These are phyloP conservation scores for Oceanites oceanicus DNA, from an alignment of 2,113 vertebrate species.

Conservation along the genomic window DNA sequence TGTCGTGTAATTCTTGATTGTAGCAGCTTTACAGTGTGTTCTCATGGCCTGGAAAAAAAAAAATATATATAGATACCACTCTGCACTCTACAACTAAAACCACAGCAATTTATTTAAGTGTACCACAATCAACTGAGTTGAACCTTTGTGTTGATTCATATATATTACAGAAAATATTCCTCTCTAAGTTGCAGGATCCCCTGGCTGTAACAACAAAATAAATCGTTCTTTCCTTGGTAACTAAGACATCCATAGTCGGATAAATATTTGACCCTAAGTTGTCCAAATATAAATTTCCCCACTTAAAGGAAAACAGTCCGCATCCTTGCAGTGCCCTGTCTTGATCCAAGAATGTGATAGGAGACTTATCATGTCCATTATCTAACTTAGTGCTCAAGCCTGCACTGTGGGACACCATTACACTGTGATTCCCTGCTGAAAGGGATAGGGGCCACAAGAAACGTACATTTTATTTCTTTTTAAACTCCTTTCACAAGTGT, in stretches of 20 bases:
- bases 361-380: background rate
- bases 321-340: background rate
- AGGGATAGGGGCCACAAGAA: background rate
- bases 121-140: background rate
- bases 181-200: background rate
- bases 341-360: background rate
- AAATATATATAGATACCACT: background rate
- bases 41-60: background rate
- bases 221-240: background rate
- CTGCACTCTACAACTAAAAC: background rate
- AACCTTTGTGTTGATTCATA: background rate
- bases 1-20: background rate
- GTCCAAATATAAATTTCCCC: background rate
- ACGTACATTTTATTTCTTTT: background rate
- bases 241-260: background rate
- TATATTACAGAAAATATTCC: background rate
- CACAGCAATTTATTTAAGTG: background rate
- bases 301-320: background rate
- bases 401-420: background rate
- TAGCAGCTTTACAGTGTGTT: background rate
- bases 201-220: background rate
- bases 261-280: background rate
- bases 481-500: background rate
- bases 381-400: background rate
- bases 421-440: background rate